Evolutionary conservation across 2,113 vertebrate species (phyloP).

Genomic region (Oncorhynchus gorbuscha): DNA sequence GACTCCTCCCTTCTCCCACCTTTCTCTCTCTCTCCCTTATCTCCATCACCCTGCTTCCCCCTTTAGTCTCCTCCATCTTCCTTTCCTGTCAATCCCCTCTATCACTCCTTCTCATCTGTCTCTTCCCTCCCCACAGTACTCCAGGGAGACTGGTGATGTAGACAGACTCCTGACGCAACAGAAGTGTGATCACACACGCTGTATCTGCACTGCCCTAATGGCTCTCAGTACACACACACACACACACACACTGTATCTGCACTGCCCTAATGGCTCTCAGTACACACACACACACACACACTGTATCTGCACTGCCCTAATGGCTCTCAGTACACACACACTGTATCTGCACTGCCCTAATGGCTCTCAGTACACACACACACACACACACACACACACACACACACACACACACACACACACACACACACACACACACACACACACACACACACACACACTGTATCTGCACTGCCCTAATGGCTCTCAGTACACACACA

Average conservation of each 20-base stretch:
- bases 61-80: background rate
- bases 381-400: too few relatives aligned
- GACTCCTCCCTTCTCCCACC: too few relatives aligned
- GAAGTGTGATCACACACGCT: background rate
- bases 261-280: too few relatives aligned
- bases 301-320: too few relatives aligned
- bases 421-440: too few relatives aligned
- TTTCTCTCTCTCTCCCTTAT: background rate
- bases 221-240: background rate
- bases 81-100: background rate
- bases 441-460: too few relatives aligned
- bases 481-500: too few relatives aligned
- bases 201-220: background rate
- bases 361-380: too few relatives aligned
- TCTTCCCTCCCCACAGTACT: background rate
- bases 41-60: background rate
- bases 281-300: too few relatives aligned
- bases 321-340: too few relatives aligned
- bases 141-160: background rate
- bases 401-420: too few relatives aligned
- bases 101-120: background rate
- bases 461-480: background rate
- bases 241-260: slow-evolving; percentile 10
- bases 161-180: background rate
- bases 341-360: too few relatives aligned